Evolutionary conservation across 2,797 vertebrate genomes (phyloP).

Genomic region (Antennarius maculatus): DNA sequence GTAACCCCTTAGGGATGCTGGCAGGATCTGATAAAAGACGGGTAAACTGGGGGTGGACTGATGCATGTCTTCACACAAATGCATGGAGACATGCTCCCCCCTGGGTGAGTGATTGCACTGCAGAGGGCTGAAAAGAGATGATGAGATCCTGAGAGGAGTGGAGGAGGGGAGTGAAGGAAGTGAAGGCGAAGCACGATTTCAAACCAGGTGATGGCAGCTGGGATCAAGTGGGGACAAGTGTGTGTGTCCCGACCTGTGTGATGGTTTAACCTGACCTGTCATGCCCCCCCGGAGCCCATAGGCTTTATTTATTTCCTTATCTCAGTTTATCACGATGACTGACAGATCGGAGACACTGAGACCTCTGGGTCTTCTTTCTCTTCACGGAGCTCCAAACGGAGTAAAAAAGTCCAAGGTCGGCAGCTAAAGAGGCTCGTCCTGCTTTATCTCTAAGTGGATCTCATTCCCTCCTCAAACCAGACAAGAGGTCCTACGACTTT

Average conservation of each 20-base stretch:
- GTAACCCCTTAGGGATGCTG: constrained; percentile 55
- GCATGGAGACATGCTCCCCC: constrained; percentile 20
- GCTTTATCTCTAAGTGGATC: not conserved
- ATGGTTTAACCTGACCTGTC: constrained; percentile 28
- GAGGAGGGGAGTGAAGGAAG: not conserved
- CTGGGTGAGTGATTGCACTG: constrained; percentile 67
- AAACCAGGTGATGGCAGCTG: constrained; percentile 38
- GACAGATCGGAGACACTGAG: constrained; percentile 28
- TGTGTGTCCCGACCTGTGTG: constrained; percentile 36
- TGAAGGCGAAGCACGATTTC: constrained; percentile 32
- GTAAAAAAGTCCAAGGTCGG: constrained; percentile 6
- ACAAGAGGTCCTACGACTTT: not conserved
- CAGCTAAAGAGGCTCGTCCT: not conserved
- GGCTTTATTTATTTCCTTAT: not conserved
- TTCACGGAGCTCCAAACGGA: constrained; percentile 6
- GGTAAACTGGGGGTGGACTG: constrained; percentile 35
- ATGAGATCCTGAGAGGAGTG: constrained; percentile 57
- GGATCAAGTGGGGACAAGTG: constrained; percentile 57
- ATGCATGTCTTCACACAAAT: constrained; percentile 45
- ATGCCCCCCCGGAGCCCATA: not conserved
- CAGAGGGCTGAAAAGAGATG: constrained; percentile 51
- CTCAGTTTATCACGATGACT: constrained; percentile 24
- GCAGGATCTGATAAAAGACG: constrained; percentile 54
- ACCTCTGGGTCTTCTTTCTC: constrained; percentile 12
- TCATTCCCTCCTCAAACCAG: not conserved